Evolutionary conservation across 2,113 vertebrate genomes (phyloP).

Genomic region (Bambusicola thoracicus): DNA sequence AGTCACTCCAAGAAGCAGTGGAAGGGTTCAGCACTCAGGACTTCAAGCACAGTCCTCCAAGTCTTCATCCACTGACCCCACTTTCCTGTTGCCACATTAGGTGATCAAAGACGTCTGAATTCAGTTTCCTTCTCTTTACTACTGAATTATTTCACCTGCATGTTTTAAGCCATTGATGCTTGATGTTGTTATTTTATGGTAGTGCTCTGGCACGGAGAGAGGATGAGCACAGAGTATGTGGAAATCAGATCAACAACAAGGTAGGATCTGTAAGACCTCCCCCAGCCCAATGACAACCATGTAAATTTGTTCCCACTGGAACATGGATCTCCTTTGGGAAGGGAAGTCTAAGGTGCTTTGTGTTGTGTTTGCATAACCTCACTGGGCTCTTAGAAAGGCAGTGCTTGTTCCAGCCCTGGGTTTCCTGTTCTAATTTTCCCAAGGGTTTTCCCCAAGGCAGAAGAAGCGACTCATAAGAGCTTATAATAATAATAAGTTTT

Average conservation of each 20-base stretch:
- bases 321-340: accelerated
- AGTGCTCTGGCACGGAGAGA: background rate
- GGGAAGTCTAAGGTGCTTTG: background rate
- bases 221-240: background rate
- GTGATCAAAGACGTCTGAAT: background rate
- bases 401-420: background rate
- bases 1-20: background rate
- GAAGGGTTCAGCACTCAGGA: background rate
- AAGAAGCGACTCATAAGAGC: background rate
- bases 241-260: background rate
- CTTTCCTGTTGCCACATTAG: background rate
- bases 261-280: background rate
- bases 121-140: background rate
- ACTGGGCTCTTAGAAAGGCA: background rate
- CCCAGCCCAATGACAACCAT: background rate
- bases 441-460: background rate
- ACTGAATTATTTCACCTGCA: background rate
- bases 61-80: background rate
- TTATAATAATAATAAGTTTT: background rate
- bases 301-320: background rate
- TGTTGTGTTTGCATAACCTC: background rate
- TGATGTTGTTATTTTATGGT: background rate
- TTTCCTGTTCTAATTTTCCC: constrained; percentile 22
- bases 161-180: background rate
- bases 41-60: background rate